Percentiles rank a stretch among this genome's conserved stretches.
These are phyloP conservation scores for Rotaria socialis DNA, from an alignment of 2,888 invertebrate species.

Conservation along the genomic window DNA sequence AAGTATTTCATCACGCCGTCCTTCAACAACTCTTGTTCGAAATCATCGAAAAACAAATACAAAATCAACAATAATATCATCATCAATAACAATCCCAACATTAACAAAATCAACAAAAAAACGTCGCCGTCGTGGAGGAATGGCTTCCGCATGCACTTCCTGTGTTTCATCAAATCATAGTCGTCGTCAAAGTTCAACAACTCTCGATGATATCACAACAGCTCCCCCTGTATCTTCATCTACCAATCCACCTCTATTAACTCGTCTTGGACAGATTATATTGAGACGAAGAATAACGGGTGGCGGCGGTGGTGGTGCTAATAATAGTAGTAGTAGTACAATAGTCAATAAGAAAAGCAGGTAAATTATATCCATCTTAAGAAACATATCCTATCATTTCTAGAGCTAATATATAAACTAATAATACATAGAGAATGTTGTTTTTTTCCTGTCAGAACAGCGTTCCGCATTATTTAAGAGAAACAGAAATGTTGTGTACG, in stretches of 20 bases:
- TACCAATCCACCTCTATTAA: neutral
- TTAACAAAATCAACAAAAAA: conserved; percentile 13
- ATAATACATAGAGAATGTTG: neutral
- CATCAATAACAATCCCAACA: neutral
- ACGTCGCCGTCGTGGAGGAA: neutral
- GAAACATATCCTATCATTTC: neutral
- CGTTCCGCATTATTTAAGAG: neutral
- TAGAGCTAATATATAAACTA: neutral
- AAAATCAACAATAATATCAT: neutral
- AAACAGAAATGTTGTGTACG: neutral
- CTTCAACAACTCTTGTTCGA: neutral
- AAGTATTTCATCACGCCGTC: conserved; percentile 10
- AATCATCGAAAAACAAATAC: conserved; percentile 18
- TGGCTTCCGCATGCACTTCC: neutral
- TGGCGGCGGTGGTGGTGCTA: neutral
- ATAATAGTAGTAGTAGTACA: neutral
- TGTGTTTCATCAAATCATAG: neutral
- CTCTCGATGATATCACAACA: neutral
- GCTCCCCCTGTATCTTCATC: neutral
- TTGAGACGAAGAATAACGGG: neutral
- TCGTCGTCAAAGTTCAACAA: neutral
- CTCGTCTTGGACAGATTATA: neutral
- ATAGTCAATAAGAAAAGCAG: neutral
- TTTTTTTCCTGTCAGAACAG: neutral
- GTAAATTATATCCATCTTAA: neutral